phyloP scores from a whole-genome alignment of 2,888 invertebrate species.

The Torymus aiolomorphi region DNA sequence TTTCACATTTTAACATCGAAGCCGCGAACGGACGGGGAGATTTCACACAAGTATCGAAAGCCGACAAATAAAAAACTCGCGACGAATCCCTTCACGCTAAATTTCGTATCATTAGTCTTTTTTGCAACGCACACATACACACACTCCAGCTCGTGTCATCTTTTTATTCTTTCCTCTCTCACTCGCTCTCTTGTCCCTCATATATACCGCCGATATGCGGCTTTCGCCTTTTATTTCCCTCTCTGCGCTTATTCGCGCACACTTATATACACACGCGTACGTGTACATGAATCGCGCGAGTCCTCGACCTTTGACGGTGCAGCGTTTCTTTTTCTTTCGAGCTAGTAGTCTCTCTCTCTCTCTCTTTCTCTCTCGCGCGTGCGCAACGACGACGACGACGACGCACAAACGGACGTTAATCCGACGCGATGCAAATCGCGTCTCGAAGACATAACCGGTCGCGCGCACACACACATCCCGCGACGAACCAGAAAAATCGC shows the following conservation, averaged over 20 bases:
- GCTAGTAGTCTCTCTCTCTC: slow-evolving; percentile 52
- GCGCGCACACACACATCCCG: slow-evolving; percentile 39
- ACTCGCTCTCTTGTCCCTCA: background rate
- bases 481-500: slow-evolving; percentile 59
- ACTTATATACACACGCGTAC: background rate
- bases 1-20: slow-evolving; percentile 32
- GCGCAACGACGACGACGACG: slow-evolving; percentile 45
- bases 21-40: background rate
- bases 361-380: slow-evolving; percentile 33
- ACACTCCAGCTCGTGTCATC: background rate
- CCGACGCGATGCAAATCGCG: slow-evolving; percentile 66
- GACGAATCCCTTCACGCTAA: slow-evolving; percentile 39
- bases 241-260: no score
- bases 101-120: slow-evolving; percentile 45
- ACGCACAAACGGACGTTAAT: slow-evolving; percentile 63
- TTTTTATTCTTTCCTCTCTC: background rate
- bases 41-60: slow-evolving; percentile 13
- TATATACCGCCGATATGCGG: slow-evolving; percentile 1
- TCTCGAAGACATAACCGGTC: slow-evolving; percentile 63
- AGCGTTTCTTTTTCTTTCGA: slow-evolving; percentile 51
- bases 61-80: slow-evolving; percentile 9
- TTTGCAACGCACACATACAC: background rate
- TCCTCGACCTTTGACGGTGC: slow-evolving; percentile 64
- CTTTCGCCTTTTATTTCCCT: background rate
- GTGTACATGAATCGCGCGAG: slow-evolving; percentile 9